phyloP scores from a whole-genome alignment of 2,113 vertebrate genomes.

The Ceyx margarethae region DNA sequence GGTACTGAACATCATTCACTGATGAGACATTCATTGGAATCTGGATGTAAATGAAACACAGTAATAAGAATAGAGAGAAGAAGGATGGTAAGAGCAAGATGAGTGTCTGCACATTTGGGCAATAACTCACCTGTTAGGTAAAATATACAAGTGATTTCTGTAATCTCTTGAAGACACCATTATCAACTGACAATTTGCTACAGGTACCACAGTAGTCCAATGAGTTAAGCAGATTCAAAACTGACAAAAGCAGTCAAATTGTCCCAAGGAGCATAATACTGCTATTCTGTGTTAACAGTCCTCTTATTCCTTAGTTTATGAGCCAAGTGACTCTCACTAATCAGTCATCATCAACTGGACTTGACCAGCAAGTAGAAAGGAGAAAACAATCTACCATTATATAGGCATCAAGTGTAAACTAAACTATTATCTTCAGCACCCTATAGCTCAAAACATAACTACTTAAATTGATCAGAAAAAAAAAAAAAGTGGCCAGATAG shows the following conservation, averaged over 20 bases:
- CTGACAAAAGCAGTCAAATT: slow-evolving; percentile 25
- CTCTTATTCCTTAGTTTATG: slow-evolving; percentile 34
- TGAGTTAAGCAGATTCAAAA: slow-evolving; percentile 26
- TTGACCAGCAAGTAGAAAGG: slow-evolving; percentile 44
- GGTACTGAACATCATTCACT: not conserved
- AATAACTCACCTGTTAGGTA: not conserved
- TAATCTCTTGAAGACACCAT: not conserved
- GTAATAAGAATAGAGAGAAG: not conserved
- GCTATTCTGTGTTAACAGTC: not conserved
- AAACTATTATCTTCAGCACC: slow-evolving; percentile 29
- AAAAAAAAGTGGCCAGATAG: slow-evolving; percentile 31
- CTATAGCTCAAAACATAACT: slow-evolving; percentile 53
- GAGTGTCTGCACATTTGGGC: not conserved
- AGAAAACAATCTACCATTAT: slow-evolving; percentile 36
- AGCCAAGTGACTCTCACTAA: slow-evolving; percentile 36
- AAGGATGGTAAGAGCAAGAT: not conserved
- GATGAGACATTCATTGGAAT: not conserved
- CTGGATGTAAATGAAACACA: not conserved
- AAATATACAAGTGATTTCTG: not conserved
- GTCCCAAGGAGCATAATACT: slow-evolving; percentile 33
- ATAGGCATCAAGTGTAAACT: slow-evolving; percentile 39
- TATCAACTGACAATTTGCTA: not conserved
- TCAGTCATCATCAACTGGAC: slow-evolving; percentile 26
- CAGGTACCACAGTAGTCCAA: not conserved
- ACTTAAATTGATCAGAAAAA: slow-evolving; percentile 55